These are phyloP conservation scores for Mionectes olivaceus DNA, from an alignment of 2,797 vertebrate species.

Conservation along the genomic window DNA sequence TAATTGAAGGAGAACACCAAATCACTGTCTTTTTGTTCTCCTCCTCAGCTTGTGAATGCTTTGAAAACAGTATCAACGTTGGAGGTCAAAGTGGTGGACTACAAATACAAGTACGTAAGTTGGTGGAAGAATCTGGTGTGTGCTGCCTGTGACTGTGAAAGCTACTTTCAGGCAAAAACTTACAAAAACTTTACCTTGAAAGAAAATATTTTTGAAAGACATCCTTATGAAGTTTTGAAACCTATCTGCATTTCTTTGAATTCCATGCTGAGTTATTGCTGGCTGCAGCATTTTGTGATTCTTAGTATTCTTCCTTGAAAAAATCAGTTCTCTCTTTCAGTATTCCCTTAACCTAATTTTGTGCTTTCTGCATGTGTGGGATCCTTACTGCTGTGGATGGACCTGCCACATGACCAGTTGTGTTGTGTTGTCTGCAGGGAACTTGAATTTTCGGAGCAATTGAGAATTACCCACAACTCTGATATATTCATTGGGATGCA, in stretches of 20 bases:
- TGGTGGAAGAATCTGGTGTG: neutral
- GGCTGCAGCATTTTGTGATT: neutral
- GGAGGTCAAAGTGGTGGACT: constrained; percentile 95
- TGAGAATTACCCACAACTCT: constrained; percentile 93
- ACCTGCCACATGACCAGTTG: neutral
- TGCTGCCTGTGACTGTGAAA: neutral
- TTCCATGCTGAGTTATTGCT: neutral
- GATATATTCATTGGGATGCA: constrained; percentile 98
- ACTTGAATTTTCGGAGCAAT: constrained; percentile 90
- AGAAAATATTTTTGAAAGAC: neutral
- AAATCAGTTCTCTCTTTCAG: neutral
- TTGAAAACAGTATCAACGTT: constrained; percentile 90
- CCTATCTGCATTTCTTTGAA: neutral
- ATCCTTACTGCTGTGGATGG: neutral
- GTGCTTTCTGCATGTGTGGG: neutral
- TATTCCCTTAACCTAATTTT: neutral
- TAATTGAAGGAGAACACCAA: neutral
- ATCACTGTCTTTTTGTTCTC: constrained; percentile 26
- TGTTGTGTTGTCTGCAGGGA: constrained; percentile 79
- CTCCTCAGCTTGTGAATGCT: constrained; percentile 88
- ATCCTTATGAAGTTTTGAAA: neutral
- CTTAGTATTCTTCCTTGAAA: neutral
- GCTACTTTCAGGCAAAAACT: neutral
- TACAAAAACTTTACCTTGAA: neutral
- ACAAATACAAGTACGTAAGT: constrained; percentile 93